Evolutionary conservation across 1,140 invertebrate species (phyloP), one percentile per base, ranked within the genome.

Genomic region (Parapsyche elsis): DNA sequence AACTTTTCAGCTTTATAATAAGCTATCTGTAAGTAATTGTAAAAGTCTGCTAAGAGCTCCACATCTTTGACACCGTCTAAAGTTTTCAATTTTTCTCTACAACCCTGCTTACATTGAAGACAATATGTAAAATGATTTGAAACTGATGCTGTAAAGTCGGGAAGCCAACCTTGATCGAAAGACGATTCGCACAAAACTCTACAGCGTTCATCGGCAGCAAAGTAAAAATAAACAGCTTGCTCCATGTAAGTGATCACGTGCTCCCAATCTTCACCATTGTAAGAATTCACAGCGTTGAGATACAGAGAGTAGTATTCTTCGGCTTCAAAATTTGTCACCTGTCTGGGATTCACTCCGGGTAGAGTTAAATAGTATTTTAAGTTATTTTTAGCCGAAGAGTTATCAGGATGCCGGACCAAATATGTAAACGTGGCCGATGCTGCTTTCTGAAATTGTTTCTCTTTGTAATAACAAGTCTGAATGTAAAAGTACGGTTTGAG

Each of bases 1-100:
- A 92, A 82, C 53, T 91, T 89, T 21, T 90, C 88, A 80, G 91
- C 83, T 88, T 95, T 92, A 84, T 92, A 95, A 89, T 96, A 95
- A 45, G 92, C 91, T 86, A 92, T 94, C 86, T 96, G 94, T 82
- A 96, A 86, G 86, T 95, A 95, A 86, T 96, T 92, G 84, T 94
- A 94, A 83, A 94, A 91, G 83, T 92, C 93, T 23, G 91, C 87
- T 19, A 95, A 85, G 84, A 94, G 90, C 84, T 93, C 90, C 5
- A 90, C 86, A 64, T 92, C 90, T 77, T 91, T 89, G 81, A 94
- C 89, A 38, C 92, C 93, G 84, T 92, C 92, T 0, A 95, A 84
- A 2, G 87, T 90, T 81, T 91, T 91, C 12, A 95, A 85, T 82
- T 90, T 88, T 16, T 87, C 85, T 57, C 90, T 88, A 85, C 95